Percentiles rank a stretch among this genome's conserved stretches.
phyloP scores from a whole-genome alignment of 2,797 vertebrate species.

The Nasua narica region DNA sequence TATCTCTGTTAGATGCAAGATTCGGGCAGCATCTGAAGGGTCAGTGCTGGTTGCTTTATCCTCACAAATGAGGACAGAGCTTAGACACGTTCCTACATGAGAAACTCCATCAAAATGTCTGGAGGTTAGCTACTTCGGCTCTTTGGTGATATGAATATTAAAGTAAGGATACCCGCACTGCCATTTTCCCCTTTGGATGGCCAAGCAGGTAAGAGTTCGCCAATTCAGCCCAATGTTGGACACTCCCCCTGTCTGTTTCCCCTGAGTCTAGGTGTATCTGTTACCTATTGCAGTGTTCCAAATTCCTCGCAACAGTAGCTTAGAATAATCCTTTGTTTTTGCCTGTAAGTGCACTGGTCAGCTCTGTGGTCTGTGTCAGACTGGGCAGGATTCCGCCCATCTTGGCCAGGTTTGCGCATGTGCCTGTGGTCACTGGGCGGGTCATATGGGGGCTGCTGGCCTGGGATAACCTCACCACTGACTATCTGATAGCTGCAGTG shows the following conservation, averaged over 20 bases:
- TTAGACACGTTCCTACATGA: not conserved
- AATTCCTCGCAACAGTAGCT: not conserved
- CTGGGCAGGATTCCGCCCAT: not conserved
- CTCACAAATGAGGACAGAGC: not conserved
- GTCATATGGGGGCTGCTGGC: not conserved
- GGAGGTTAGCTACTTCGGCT: not conserved
- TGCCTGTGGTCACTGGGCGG: not conserved
- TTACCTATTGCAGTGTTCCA: not conserved
- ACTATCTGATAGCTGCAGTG: not conserved
- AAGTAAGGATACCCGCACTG: not conserved
- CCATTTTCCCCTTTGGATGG: not conserved
- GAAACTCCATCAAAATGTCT: not conserved
- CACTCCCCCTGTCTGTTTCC: not conserved
- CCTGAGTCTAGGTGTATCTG: not conserved
- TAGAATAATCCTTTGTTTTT: not conserved
- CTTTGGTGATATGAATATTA: not conserved
- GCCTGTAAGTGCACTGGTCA: not conserved
- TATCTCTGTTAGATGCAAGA: not conserved
- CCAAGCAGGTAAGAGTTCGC: not conserved
- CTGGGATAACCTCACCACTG: not conserved
- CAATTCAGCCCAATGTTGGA: not conserved
- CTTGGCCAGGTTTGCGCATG: not conserved
- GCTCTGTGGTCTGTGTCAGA: not conserved
- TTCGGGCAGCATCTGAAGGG: not conserved
- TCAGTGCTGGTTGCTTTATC: not conserved